Percentiles rank a stretch among this genome's conserved stretches.
Evolutionary conservation across 92 coral and sea anemone species (phyloP).

Genomic region (Palythoa grandis): DNA sequence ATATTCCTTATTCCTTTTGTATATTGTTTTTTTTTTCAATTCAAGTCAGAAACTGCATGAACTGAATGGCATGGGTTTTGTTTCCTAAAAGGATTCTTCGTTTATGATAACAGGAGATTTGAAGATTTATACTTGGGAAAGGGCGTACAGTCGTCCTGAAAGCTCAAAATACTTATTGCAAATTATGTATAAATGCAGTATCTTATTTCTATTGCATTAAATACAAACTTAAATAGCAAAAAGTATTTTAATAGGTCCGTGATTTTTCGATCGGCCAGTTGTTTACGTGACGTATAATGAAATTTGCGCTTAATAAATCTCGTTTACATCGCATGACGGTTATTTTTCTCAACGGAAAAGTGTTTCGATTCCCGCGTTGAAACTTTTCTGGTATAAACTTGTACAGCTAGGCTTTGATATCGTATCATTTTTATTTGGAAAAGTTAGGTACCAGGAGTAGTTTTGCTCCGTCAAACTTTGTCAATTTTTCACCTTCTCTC

Average conservation of each 20-base stretch:
- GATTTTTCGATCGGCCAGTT: slow-evolving; percentile 40
- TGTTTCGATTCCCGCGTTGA: slow-evolving; percentile 41
- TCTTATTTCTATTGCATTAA: slow-evolving; percentile 11
- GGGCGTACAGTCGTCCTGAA: slow-evolving; percentile 5
- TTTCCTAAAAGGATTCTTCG: background rate
- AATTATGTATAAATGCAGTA: slow-evolving; percentile 41
- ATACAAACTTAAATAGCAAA: background rate
- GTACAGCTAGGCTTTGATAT: slow-evolving; percentile 41
- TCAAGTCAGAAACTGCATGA: slow-evolving; percentile 12
- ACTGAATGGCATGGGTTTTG: slow-evolving; percentile 13
- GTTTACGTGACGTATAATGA: slow-evolving; percentile 26
- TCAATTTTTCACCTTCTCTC: slow-evolving; percentile 36
- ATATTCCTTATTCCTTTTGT: no score
- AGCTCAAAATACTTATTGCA: slow-evolving; percentile 17
- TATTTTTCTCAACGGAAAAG: slow-evolving; percentile 38
- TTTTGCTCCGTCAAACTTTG: slow-evolving; percentile 39
- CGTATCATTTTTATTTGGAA: slow-evolving; percentile 18
- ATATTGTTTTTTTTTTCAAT: background rate
- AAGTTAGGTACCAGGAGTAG: slow-evolving; percentile 44
- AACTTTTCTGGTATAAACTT: slow-evolving; percentile 39
- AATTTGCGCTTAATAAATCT: background rate
- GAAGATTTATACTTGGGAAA: slow-evolving; percentile 11
- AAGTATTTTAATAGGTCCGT: background rate
- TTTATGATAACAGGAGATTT: background rate
- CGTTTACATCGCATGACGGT: slow-evolving; percentile 40